Conservation (phyloP, 2,888 invertebrate genomes). For the Apodemia duryi region DNA sequence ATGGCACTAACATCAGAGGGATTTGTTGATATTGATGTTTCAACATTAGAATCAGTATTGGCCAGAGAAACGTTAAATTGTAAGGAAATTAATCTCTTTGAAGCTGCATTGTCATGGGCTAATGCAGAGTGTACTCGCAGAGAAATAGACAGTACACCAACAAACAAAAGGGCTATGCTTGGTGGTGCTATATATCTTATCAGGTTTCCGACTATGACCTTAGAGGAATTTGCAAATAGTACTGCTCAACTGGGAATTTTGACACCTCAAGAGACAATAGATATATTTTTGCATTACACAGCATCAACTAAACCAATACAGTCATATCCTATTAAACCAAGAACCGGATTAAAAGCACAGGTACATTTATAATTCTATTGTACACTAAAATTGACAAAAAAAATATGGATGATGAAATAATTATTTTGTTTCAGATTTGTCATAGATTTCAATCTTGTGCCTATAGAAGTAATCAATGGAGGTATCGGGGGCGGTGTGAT, state of each 20-base stretch:
- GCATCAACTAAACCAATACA: slow-evolving; percentile 92
- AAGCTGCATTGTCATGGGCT: slow-evolving; percentile 96
- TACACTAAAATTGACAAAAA: not conserved
- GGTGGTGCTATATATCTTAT: slow-evolving; percentile 91
- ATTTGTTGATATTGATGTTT: slow-evolving; percentile 96
- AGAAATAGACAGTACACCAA: slow-evolving; percentile 89
- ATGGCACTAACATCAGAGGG: slow-evolving; percentile 97
- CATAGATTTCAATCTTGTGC: slow-evolving; percentile 98
- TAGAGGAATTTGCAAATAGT: slow-evolving; percentile 95
- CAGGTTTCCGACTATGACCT: slow-evolving; percentile 95
- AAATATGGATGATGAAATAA: not conserved
- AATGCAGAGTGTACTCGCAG: slow-evolving; percentile 92
- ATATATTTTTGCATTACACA: slow-evolving; percentile 96
- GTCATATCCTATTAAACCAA: slow-evolving; percentile 88
- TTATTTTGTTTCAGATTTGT: slow-evolving; percentile 82
- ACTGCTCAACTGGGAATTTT: slow-evolving; percentile 95
- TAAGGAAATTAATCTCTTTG: slow-evolving; percentile 93
- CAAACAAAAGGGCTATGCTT: slow-evolving; percentile 87
- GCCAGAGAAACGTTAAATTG: slow-evolving; percentile 96
- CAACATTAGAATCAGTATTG: slow-evolving; percentile 94
- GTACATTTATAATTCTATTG: slow-evolving; percentile 54
- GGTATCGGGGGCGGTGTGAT: slow-evolving; percentile 96
- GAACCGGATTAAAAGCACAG: slow-evolving; percentile 94
- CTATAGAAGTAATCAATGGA: slow-evolving; percentile 97
- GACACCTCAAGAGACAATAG: slow-evolving; percentile 95